Evolutionary conservation across 35 echinoderm and acorn worm genomes (phyloP).

Genomic region (Holothuria glaberrima): DNA sequence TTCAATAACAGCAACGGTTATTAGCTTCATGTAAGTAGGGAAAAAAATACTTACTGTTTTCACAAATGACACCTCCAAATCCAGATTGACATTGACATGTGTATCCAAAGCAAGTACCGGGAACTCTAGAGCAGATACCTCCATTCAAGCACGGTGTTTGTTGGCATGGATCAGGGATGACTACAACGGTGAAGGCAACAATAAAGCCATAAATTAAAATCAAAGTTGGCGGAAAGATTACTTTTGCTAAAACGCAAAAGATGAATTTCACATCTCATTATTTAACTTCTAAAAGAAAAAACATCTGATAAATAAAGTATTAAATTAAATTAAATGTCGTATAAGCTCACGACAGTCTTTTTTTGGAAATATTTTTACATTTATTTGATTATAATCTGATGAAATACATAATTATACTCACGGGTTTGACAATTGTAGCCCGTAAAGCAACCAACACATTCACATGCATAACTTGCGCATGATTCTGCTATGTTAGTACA

Average conservation of each 20-base stretch:
- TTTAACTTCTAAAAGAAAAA: too few species aligned
- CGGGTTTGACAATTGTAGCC: constrained; percentile 78
- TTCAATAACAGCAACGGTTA: too few species aligned
- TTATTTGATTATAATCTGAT: too few species aligned
- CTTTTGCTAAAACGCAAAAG: too few species aligned
- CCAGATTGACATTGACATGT: constrained; percentile 67
- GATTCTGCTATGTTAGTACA: constrained; percentile 63
- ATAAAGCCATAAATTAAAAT: not conserved
- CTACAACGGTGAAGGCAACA: not conserved
- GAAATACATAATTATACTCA: too few species aligned
- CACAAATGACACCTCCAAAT: constrained; percentile 78
- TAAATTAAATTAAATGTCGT: too few species aligned
- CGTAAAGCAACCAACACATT: constrained; percentile 88
- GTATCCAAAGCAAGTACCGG: constrained; percentile 69
- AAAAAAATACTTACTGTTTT: constrained; percentile 72
- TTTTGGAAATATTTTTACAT: too few species aligned
- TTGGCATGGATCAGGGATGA: constrained; percentile 72
- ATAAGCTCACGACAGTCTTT: too few species aligned
- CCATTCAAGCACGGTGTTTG: constrained; percentile 75
- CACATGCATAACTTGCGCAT: constrained; percentile 80
- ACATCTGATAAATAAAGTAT: too few species aligned
- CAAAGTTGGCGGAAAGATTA: not conserved
- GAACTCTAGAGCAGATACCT: constrained; percentile 51
- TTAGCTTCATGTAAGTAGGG: too few species aligned
- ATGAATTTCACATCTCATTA: too few species aligned